These are phyloP conservation scores for Planococcus citri DNA, from an alignment of 1,140 invertebrate species.

Conservation along the genomic window DNA sequence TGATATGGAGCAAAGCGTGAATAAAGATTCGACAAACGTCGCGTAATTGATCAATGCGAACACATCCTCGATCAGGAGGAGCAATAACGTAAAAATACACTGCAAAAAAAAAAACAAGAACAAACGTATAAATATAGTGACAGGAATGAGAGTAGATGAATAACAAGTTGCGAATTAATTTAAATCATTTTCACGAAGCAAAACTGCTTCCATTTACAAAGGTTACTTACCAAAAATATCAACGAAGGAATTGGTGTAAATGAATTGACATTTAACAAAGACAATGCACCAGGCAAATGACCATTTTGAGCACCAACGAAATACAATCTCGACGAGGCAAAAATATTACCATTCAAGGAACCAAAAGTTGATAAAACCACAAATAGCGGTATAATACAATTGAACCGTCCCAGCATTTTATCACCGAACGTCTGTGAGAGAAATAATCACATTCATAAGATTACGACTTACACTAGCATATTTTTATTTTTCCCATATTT, in stretches of 20 bases:
- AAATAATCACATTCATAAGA: background rate
- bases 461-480: background rate
- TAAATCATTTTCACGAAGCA: too few relatives aligned
- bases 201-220: too few relatives aligned
- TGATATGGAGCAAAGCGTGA: slow-evolving; percentile 74
- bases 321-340: slow-evolving; percentile 72
- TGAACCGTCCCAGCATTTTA: slow-evolving; percentile 58
- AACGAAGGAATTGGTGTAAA: slow-evolving; percentile 83
- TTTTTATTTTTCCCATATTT: background rate
- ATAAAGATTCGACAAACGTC: slow-evolving; percentile 85
- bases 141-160: too few relatives aligned
- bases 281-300: slow-evolving; percentile 74
- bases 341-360: slow-evolving; percentile 76
- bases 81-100: slow-evolving; percentile 64
- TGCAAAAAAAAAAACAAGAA: slow-evolving; percentile 38
- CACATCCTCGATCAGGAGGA: slow-evolving; percentile 75
- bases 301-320: slow-evolving; percentile 86
- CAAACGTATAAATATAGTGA: too few relatives aligned
- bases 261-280: slow-evolving; percentile 71
- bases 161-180: too few relatives aligned
- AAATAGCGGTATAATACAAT: slow-evolving; percentile 79
- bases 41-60: slow-evolving; percentile 87
- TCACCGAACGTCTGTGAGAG: slow-evolving; percentile 59
- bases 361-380: slow-evolving; percentile 80
- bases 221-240: slow-evolving; percentile 75